Percentiles rank a stretch among this genome's conserved stretches.
Conservation (phyloP, 2,888 invertebrate species). For the Oegoconia quadripuncta region DNA sequence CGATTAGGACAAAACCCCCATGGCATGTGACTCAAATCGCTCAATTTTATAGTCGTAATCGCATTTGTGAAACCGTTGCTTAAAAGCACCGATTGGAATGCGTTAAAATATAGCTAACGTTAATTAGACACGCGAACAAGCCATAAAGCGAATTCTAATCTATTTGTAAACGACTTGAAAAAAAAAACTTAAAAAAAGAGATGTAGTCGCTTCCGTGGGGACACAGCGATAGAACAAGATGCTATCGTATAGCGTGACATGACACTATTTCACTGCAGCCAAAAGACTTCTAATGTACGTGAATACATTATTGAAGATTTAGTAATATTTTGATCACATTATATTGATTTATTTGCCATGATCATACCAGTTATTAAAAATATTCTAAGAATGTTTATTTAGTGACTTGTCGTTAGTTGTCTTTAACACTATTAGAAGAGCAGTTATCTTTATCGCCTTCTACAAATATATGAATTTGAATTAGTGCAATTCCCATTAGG, state of each 20-base stretch:
- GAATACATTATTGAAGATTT: slow-evolving; percentile 7
- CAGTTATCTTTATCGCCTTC: no score
- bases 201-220: slow-evolving; percentile 28
- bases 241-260: slow-evolving; percentile 41
- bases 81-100: slow-evolving; percentile 29
- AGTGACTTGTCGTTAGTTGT: no score
- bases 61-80: slow-evolving; percentile 17
- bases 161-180: slow-evolving; percentile 22
- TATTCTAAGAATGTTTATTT: no score
- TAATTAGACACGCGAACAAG: slow-evolving; percentile 50
- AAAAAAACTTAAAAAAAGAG: slow-evolving; percentile 12
- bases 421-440: no score
- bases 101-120: slow-evolving; percentile 30
- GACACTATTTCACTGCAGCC: slow-evolving; percentile 11
- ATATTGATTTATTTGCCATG: slow-evolving; percentile 7
- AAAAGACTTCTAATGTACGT: neutral
- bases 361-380: no score
- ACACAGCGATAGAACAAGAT: slow-evolving; percentile 29
- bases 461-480: no score
- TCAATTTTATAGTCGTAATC: no score
- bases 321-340: no score
- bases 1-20: no score
- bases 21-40: no score
- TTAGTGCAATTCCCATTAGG: no score
- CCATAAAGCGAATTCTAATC: slow-evolving; percentile 54